Evolutionary conservation across 2,113 vertebrate species (phyloP).

Genomic region (Chlorodrepanis virens): DNA sequence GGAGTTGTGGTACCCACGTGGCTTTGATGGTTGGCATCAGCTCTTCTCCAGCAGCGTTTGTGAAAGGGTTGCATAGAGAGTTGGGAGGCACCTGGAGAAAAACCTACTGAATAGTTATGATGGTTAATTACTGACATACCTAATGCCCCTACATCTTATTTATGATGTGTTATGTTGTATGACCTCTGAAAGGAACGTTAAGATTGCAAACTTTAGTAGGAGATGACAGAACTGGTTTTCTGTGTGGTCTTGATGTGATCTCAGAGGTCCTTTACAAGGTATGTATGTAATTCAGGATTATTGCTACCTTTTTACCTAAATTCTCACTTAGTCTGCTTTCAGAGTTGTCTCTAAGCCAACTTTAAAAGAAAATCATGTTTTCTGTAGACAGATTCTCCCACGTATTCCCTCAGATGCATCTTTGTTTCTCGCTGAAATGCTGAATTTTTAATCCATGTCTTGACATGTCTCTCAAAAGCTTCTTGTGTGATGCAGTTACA

Average conservation of each 20-base stretch:
- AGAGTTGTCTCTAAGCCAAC: not conserved
- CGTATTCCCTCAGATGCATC: not conserved
- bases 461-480: not conserved
- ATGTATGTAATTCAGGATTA: not conserved
- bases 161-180: not conserved
- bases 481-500: not conserved
- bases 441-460: not conserved
- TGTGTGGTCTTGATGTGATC: not conserved
- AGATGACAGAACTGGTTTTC: not conserved
- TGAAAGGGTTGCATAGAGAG: rapidly evolving
- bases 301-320: not conserved
- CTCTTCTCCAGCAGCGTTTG: not conserved
- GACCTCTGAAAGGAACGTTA: not conserved
- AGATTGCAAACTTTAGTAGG: not conserved
- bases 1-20: not conserved
- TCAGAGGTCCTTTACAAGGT: not conserved
- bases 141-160: not conserved
- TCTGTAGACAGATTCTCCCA: not conserved
- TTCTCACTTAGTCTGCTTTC: not conserved
- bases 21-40: not conserved
- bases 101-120: rapidly evolving
- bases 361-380: not conserved
- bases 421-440: not conserved
- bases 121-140: not conserved
- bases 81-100: not conserved